Evolutionary conservation across 1,140 invertebrate genomes (phyloP).

Genomic region (Eriosoma lanigerum): DNA sequence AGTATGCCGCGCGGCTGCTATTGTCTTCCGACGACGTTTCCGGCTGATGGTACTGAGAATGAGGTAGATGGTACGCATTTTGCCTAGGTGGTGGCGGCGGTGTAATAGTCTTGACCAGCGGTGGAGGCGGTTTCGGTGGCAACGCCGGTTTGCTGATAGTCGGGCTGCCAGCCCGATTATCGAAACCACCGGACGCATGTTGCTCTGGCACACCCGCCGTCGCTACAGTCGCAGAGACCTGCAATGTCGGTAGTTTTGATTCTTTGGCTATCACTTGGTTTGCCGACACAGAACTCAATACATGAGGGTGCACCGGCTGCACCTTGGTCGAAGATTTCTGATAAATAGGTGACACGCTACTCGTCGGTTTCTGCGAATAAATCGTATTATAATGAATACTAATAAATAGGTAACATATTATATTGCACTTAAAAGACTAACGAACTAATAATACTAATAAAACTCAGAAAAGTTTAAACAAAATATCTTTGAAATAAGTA

Average conservation of each 20-base stretch:
- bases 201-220: background rate
- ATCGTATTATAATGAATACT: constrained; percentile 4
- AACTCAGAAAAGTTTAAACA: background rate
- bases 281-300: constrained; percentile 59
- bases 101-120: constrained; percentile 56
- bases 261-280: constrained; percentile 25
- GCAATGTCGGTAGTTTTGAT: background rate
- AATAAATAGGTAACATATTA: too few species aligned
- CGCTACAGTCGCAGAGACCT: background rate
- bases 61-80: constrained; percentile 56
- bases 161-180: background rate
- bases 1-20: background rate
- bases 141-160: constrained; percentile 67
- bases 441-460: too few species aligned
- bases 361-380: constrained; percentile 69
- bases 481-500: background rate
- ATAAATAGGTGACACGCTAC: constrained; percentile 76
- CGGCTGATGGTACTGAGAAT: constrained; percentile 29
- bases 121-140: constrained; percentile 69
- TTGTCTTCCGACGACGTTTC: background rate
- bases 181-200: constrained; percentile 1
- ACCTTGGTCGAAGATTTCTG: constrained; percentile 79
- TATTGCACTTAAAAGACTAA: too few species aligned
- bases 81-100: constrained; percentile 61
- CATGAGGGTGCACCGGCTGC: constrained; percentile 77